A percentile compares a stretch with the other conserved stretches of the same genome.
Evolutionary conservation across 2,797 vertebrate genomes (phyloP).

Genomic region (Perodicticus potto): DNA sequence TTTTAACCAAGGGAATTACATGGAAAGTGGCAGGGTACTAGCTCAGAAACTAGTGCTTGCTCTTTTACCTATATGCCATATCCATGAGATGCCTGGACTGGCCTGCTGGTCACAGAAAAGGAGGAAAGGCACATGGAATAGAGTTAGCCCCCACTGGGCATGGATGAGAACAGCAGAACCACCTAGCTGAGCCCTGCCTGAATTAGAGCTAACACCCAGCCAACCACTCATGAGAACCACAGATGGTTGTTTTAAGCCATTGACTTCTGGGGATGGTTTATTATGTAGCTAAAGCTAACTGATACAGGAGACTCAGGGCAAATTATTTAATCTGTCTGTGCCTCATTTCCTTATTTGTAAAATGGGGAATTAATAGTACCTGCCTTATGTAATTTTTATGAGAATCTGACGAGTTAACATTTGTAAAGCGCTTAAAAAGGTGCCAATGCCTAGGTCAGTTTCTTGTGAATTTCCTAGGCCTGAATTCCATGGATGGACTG

Average conservation of each 20-base stretch:
- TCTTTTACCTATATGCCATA: neutral
- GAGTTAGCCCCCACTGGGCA: neutral
- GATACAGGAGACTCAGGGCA: neutral
- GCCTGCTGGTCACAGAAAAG: neutral
- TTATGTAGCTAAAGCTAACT: neutral
- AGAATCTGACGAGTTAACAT: neutral
- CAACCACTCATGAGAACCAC: neutral
- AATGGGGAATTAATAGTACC: neutral
- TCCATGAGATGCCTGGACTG: neutral
- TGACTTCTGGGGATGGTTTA: neutral
- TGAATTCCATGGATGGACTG: no score
- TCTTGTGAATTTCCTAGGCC: no score
- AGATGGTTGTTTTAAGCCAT: neutral
- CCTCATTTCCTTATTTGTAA: neutral
- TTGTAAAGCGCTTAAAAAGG: neutral
- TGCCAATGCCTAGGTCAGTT: no score
- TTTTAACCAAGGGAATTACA: neutral
- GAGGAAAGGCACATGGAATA: neutral
- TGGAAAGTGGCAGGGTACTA: neutral
- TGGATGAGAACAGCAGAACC: neutral
- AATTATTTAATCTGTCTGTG: neutral
- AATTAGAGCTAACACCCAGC: neutral
- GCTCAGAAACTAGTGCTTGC: neutral
- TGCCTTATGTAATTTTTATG: neutral
- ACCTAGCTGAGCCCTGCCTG: neutral